Evolutionary conservation across 2,113 vertebrate genomes (phyloP).

Genomic region (Syrmaticus mikado): DNA sequence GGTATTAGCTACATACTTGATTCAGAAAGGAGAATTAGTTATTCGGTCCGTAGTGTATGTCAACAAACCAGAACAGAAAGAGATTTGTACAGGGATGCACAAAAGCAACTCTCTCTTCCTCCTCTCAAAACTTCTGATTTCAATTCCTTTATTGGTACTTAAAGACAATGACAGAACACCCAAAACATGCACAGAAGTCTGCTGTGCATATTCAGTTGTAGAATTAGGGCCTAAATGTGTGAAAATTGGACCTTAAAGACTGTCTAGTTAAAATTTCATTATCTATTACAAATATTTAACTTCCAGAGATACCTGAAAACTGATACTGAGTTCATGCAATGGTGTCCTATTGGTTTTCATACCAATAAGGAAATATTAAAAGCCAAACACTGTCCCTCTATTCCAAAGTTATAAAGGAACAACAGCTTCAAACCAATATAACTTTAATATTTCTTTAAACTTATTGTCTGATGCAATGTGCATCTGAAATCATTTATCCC

Average conservation of each 20-base stretch:
- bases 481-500: conserved; percentile 39
- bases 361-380: not conserved
- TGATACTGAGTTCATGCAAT: not conserved
- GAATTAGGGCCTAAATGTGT: not conserved
- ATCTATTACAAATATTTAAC: not conserved
- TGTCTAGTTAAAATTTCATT: not conserved
- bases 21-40: not conserved
- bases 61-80: not conserved
- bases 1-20: not conserved
- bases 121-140: not conserved
- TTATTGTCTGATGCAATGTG: not conserved
- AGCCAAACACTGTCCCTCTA: not conserved
- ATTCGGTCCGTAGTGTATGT: no score
- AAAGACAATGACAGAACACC: not conserved
- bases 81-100: not conserved
- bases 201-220: not conserved
- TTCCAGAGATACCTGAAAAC: not conserved
- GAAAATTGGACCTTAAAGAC: not conserved
- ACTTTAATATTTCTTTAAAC: conserved; percentile 6
- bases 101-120: not conserved
- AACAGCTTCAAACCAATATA: not conserved
- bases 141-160: not conserved
- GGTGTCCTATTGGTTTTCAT: not conserved
- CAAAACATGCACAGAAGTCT: not conserved
- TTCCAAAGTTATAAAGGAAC: not conserved